Conservation (phyloP, 2,113 vertebrate genomes). For the human region DNA sequence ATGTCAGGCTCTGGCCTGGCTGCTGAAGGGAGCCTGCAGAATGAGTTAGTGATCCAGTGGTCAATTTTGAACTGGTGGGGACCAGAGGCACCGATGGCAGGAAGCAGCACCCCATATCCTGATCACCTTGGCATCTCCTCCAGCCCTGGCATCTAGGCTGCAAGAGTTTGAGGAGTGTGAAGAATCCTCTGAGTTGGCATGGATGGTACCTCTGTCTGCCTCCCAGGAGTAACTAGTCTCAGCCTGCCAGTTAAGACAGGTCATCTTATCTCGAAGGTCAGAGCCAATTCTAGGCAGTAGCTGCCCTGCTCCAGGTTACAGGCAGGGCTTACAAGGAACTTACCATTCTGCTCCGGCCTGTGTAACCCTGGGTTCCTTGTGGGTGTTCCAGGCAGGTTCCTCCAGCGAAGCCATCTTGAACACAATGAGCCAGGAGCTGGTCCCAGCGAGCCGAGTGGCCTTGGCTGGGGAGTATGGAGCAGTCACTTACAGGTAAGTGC, state of each 20-base stretch:
- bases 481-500: conserved; percentile 64
- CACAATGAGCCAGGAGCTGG: conserved; percentile 92
- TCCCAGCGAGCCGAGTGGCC: conserved; percentile 87
- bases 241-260: background rate
- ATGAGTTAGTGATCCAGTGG: background rate
- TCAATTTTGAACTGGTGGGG: background rate
- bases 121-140: background rate
- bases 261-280: background rate
- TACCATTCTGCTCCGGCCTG: background rate
- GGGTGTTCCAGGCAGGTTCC: conserved; percentile 89
- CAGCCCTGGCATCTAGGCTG: background rate
- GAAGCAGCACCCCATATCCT: background rate
- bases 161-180: background rate
- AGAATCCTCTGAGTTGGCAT: background rate
- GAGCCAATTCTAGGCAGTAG: background rate
- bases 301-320: background rate
- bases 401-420: conserved; percentile 91
- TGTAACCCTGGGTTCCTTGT: background rate
- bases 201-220: background rate
- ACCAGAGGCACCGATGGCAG: background rate
- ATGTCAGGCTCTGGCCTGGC: background rate
- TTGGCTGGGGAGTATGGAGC: conserved; percentile 86
- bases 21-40: background rate
- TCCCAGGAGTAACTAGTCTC: background rate
- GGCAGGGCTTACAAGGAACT: background rate